Evolutionary conservation across 2,888 invertebrate species (phyloP).

Genomic region (Pterobdella sp.): DNA sequence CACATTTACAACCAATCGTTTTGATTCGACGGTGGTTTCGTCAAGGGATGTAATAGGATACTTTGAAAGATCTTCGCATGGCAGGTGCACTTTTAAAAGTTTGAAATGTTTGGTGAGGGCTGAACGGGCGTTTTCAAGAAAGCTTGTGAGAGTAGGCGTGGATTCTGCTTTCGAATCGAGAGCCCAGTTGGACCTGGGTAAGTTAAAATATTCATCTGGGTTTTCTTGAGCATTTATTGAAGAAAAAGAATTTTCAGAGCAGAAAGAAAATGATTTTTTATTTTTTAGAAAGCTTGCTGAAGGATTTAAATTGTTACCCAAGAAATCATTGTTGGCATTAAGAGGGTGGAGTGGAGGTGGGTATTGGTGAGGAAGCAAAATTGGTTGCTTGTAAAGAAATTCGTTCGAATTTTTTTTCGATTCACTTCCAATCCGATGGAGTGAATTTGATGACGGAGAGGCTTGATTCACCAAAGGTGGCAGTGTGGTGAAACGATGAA

Average conservation of each 20-base stretch:
- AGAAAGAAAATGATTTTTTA: not conserved
- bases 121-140: conserved; percentile 17
- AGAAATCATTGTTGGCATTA: not conserved
- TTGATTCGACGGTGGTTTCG: conserved; percentile 21
- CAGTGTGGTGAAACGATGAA: conserved; percentile 12
- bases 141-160: conserved; percentile 9
- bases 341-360: conserved; percentile 20
- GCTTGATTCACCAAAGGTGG: not conserved
- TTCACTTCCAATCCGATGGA: not conserved
- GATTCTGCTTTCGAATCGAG: conserved; percentile 18
- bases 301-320: not conserved
- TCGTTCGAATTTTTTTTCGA: conserved; percentile 7
- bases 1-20: conserved; percentile 28
- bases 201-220: conserved; percentile 19
- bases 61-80: conserved; percentile 20
- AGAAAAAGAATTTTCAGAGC: not conserved
- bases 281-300: not conserved
- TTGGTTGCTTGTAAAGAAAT: not conserved
- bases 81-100: conserved; percentile 20
- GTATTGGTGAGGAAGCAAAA: conserved; percentile 20
- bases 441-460: not conserved
- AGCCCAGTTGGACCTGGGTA: conserved; percentile 25
- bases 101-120: conserved; percentile 22
- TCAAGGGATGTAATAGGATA: conserved; percentile 22
- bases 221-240: conserved; percentile 8